phyloP scores from a whole-genome alignment of 2,113 vertebrate genomes.

The Hippocampus guttulatus region DNA sequence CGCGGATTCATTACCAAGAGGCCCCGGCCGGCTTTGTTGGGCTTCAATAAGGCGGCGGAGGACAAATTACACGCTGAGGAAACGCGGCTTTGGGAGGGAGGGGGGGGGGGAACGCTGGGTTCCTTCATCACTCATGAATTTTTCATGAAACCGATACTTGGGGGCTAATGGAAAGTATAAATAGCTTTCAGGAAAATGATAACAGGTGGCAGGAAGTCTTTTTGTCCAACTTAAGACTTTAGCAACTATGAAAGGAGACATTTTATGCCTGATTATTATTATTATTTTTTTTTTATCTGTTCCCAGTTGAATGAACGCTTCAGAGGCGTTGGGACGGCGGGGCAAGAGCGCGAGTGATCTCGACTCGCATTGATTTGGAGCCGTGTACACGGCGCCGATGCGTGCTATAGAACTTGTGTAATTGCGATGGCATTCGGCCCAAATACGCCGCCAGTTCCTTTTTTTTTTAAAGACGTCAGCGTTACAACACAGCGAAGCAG shows the following conservation, averaged over 20 bases:
- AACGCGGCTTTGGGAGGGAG: background rate
- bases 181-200: constrained; percentile 6
- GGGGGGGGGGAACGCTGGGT: constrained; percentile 7
- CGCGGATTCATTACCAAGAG: constrained; percentile 40
- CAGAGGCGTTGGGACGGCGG: too few relatives aligned
- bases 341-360: too few relatives aligned
- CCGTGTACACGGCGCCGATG: too few relatives aligned
- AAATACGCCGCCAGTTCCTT: too few relatives aligned
- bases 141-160: constrained; percentile 28
- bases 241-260: background rate
- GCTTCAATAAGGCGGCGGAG: constrained; percentile 35
- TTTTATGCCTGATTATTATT: background rate
- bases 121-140: constrained; percentile 10
- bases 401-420: too few relatives aligned
- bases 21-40: constrained; percentile 8
- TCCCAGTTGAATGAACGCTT: too few relatives aligned
- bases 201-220: background rate
- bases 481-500: background rate
- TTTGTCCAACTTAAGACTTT: too few relatives aligned
- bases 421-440: too few relatives aligned
- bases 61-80: constrained; percentile 26
- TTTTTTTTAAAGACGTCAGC: background rate
- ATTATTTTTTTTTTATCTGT: too few relatives aligned
- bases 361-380: too few relatives aligned
- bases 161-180: constrained; percentile 24